These are phyloP conservation scores for Nebria ingens DNA, from an alignment of 1,140 invertebrate species.

Conservation along the genomic window DNA sequence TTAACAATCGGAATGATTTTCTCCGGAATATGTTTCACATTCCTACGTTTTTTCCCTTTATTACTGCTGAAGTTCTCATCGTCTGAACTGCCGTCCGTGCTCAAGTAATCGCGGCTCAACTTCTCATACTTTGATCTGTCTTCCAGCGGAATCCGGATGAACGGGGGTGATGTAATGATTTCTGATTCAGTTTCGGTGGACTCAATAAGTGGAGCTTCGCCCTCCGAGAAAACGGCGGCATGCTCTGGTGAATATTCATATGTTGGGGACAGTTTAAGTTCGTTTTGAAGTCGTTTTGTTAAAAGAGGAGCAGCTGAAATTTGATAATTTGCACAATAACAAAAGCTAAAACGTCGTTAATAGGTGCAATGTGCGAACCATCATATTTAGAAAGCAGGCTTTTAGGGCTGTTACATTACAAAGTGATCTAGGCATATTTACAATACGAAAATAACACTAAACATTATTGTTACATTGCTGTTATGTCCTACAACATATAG, in stretches of 20 bases:
- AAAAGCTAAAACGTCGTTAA: background rate
- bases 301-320: background rate
- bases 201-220: conserved; percentile 24
- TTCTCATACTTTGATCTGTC: conserved; percentile 74
- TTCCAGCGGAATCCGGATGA: conserved; percentile 53
- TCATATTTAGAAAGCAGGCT: too few species aligned
- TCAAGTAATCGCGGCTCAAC: conserved; percentile 48
- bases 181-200: conserved; percentile 22
- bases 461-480: too few species aligned
- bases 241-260: conserved; percentile 17
- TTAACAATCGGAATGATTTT: conserved; percentile 35
- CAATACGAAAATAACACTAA: background rate
- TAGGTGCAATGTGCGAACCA: too few species aligned
- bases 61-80: conserved; percentile 30
- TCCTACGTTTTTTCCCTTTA: conserved; percentile 25
- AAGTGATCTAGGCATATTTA: background rate
- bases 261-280: conserved; percentile 1
- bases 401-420: background rate
- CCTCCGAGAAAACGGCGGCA: conserved; percentile 21
- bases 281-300: conserved; percentile 14
- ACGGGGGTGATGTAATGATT: conserved; percentile 39
- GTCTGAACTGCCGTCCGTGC: conserved; percentile 45
- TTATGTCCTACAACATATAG: too few species aligned
- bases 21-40: conserved; percentile 25
- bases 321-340: background rate